Percentiles rank a stretch among this genome's conserved stretches.
phyloP scores from a whole-genome alignment of 2,113 vertebrate genomes.

The Macheiramphus alcinus region DNA sequence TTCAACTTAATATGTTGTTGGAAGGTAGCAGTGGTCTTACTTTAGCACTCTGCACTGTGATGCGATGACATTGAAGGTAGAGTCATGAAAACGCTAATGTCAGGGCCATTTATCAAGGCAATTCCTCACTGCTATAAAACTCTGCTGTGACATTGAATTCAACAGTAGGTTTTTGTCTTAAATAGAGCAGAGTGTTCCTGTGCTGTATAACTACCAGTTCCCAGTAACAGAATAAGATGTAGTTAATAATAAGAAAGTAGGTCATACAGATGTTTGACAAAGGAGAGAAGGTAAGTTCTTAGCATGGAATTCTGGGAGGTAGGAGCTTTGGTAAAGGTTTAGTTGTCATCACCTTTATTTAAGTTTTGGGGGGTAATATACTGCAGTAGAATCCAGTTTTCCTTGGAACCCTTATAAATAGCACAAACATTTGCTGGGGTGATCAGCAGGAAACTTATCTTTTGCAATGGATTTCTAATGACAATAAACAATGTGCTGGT shows the following conservation, averaged over 20 bases:
- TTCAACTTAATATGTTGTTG: slow-evolving; percentile 77
- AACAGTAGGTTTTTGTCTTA: slow-evolving; percentile 67
- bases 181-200: slow-evolving; percentile 55
- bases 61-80: slow-evolving; percentile 75
- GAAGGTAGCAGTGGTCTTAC: slow-evolving; percentile 64
- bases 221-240: slow-evolving; percentile 16
- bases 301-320: background rate
- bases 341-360: background rate
- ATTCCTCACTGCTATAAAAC: slow-evolving; percentile 70
- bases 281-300: background rate
- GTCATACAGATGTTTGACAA: slow-evolving; percentile 5
- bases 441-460: background rate
- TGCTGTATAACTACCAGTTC: slow-evolving; percentile 16
- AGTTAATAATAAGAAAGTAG: slow-evolving; percentile 50
- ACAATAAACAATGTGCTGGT: background rate
- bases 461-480: slow-evolving; percentile 22
- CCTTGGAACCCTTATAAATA: background rate
- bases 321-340: background rate
- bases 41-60: slow-evolving; percentile 67
- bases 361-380: background rate
- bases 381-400: background rate
- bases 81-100: slow-evolving; percentile 75
- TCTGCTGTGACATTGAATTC: slow-evolving; percentile 68
- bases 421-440: background rate
- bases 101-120: slow-evolving; percentile 77